A percentile compares a stretch with the other conserved stretches of the same genome.
Conservation (phyloP, 2,113 vertebrate species). For the Halichoerus grypus region DNA sequence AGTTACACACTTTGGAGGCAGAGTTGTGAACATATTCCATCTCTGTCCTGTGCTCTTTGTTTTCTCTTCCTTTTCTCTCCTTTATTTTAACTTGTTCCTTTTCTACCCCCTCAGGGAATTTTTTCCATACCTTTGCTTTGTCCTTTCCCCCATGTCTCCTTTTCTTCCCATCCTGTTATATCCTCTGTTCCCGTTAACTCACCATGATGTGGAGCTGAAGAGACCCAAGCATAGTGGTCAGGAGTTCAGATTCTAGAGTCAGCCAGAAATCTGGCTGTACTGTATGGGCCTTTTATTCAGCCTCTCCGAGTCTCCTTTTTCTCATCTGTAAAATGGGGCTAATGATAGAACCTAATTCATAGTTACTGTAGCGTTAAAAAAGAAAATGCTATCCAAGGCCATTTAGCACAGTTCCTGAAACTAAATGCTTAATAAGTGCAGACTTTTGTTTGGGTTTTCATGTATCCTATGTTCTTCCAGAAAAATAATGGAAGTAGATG, state of each 20-base stretch:
- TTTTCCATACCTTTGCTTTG: neutral
- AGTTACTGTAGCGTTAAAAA: neutral
- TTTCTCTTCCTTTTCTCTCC: neutral
- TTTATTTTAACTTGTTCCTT: neutral
- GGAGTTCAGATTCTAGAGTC: neutral
- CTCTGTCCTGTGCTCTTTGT: neutral
- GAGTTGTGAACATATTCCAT: neutral
- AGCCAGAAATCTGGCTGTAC: neutral
- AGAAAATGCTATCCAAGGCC: neutral
- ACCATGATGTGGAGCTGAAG: neutral
- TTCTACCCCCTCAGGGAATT: neutral
- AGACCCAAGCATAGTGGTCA: neutral
- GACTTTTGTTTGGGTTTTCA: slow-evolving; percentile 44
- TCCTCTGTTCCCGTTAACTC: neutral
- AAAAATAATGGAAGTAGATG: slow-evolving; percentile 16
- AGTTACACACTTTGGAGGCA: neutral
- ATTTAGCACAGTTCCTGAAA: slow-evolving; percentile 31
- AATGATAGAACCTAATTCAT: neutral
- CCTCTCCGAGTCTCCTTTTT: neutral
- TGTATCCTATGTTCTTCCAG: neutral
- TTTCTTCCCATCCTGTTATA: neutral
- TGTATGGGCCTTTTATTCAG: neutral
- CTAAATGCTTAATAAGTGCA: neutral
- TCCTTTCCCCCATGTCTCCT: neutral
- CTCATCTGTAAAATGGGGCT: neutral